Evolutionary conservation across 2,797 vertebrate species (phyloP).

Genomic region (Enteromius treurensis): DNA sequence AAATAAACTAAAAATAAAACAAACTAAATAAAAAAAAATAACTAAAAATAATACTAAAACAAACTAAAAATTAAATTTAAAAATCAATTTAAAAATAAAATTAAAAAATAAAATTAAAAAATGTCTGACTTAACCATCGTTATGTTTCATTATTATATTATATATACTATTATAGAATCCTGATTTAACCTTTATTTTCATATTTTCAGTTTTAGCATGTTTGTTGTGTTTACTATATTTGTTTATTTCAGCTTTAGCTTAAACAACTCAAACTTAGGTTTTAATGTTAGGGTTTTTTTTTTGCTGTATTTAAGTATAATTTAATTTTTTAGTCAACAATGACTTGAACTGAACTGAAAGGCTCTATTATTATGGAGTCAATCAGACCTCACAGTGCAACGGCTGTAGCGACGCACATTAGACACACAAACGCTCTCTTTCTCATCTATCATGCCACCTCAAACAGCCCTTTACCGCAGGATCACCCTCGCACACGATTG

Average conservation of each 20-base stretch:
- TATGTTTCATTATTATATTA: not conserved
- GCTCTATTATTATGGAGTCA: not conserved
- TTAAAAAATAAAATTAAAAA: no score
- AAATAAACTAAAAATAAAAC: no score
- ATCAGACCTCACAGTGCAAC: not conserved
- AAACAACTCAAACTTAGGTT: not conserved
- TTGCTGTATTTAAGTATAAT: not conserved
- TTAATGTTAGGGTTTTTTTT: not conserved
- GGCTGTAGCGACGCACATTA: not conserved
- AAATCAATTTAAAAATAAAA: no score
- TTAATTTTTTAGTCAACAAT: not conserved
- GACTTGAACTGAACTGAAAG: not conserved
- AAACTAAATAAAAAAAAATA: no score
- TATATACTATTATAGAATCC: not conserved
- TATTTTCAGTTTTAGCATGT: not conserved
- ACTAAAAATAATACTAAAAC: no score
- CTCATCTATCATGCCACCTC: conserved; percentile 33
- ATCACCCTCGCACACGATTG: conserved; percentile 64
- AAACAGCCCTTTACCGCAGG: conserved; percentile 55
- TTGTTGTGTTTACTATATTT: not conserved
- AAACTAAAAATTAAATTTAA: no score
- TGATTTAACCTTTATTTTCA: not conserved
- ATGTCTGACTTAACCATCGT: not conserved
- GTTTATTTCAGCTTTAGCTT: not conserved
- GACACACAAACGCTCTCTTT: conserved; percentile 15